phyloP scores from a whole-genome alignment of 2,888 invertebrate species.

The Tholera decimalis region DNA sequence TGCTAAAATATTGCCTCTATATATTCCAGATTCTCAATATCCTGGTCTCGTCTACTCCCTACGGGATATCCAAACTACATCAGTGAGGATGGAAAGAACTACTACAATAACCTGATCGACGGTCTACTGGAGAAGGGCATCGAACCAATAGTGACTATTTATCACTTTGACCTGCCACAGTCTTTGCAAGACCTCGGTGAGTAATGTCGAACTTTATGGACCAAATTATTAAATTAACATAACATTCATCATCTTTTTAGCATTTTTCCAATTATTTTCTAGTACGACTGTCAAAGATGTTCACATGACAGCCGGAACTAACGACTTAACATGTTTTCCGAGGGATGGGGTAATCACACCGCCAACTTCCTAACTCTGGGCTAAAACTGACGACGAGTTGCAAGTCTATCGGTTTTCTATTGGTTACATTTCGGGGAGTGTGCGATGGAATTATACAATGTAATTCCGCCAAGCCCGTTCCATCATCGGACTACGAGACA shows the following conservation, averaged over 20 bases:
- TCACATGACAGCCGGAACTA: background rate
- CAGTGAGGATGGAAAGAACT: conserved; percentile 86
- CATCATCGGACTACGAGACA: no score
- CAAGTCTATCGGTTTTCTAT: no score
- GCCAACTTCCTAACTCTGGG: no score
- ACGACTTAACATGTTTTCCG: background rate
- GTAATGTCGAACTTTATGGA: no score
- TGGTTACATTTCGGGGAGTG: no score
- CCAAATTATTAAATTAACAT: no score
- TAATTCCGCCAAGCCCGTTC: no score
- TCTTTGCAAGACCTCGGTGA: conserved; percentile 77
- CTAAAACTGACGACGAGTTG: no score
- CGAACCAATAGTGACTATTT: conserved; percentile 88
- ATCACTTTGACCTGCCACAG: conserved; percentile 87
- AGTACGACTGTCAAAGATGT: background rate
- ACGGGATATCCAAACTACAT: conserved; percentile 77
- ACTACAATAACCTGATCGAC: conserved; percentile 90
- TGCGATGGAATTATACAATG: no score
- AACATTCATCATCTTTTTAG: no score
- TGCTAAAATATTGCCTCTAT: no score
- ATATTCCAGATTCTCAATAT: conserved; percentile 88
- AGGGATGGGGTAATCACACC: background rate
- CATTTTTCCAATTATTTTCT: no score
- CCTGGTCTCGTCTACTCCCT: conserved; percentile 91
- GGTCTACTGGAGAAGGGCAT: conserved; percentile 88